Evolutionary conservation across 1,140 invertebrate genomes (phyloP).

Genomic region (Hylaeus anthracinus): DNA sequence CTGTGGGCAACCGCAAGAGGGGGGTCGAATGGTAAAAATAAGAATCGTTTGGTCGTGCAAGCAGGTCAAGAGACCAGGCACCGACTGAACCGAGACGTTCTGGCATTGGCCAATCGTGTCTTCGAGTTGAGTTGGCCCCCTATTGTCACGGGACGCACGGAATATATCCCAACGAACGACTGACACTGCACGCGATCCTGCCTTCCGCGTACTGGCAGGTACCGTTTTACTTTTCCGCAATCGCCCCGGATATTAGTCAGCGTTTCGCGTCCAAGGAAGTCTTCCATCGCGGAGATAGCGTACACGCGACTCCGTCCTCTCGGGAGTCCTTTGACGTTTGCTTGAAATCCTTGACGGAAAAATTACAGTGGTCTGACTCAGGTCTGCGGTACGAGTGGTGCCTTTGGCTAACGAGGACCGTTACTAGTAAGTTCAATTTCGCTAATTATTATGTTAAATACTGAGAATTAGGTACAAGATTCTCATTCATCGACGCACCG

Average conservation of each 20-base stretch:
- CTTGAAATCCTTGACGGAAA: too few relatives aligned
- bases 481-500: too few relatives aligned
- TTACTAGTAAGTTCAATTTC: too few relatives aligned
- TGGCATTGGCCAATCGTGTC: conserved; percentile 69
- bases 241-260: not conserved
- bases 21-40: conserved; percentile 19
- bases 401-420: too few relatives aligned
- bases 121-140: conserved; percentile 59
- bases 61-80: conserved; percentile 72
- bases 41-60: conserved; percentile 49
- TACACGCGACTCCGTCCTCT: not conserved
- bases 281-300: not conserved
- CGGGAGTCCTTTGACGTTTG: too few relatives aligned
- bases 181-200: conserved; percentile 78
- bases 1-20: not conserved
- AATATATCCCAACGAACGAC: conserved; percentile 71
- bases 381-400: too few relatives aligned
- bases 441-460: too few relatives aligned
- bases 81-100: conserved; percentile 56
- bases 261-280: not conserved
- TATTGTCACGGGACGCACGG: conserved; percentile 78
- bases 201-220: conserved; percentile 65
- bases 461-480: too few relatives aligned
- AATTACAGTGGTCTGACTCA: too few relatives aligned
- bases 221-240: conserved; percentile 57